Conservation (phyloP, 2,797 vertebrate genomes). For the Tokudaia tokunoshimensis region DNA sequence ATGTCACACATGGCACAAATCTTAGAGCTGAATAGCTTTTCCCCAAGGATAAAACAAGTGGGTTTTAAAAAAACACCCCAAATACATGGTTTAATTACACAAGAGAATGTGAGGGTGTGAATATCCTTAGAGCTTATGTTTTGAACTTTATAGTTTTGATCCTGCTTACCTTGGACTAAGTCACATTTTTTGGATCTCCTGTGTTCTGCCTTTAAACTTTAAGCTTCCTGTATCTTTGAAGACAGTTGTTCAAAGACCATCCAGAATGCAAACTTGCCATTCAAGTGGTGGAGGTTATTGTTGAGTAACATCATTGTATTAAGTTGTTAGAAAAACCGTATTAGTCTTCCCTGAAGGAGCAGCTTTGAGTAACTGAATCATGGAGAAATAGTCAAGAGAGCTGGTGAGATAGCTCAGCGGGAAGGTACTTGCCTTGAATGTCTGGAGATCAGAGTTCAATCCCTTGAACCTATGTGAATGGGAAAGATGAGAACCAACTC, state of each 20-base stretch:
- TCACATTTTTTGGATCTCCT: neutral
- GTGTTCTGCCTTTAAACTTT: conserved; percentile 3
- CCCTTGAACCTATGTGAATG: neutral
- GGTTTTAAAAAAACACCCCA: neutral
- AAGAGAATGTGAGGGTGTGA: neutral
- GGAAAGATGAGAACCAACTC: neutral
- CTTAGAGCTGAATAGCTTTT: conserved; percentile 14
- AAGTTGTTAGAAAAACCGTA: neutral
- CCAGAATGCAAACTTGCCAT: neutral
- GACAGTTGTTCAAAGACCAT: conserved; percentile 22
- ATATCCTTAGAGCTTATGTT: conserved; percentile 45
- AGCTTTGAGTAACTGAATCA: conserved; percentile 7
- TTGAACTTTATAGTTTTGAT: conserved; percentile 44
- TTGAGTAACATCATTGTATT: neutral
- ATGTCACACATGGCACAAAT: neutral
- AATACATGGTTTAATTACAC: conserved; percentile 32
- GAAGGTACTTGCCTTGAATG: neutral
- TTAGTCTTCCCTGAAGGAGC: neutral
- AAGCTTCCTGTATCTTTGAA: conserved; percentile 1
- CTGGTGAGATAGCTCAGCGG: no score
- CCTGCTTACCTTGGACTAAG: neutral
- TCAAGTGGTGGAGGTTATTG: neutral
- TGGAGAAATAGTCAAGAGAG: neutral
- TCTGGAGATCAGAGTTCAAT: neutral
- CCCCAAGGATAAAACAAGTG: conserved; percentile 13